Conservation (phyloP, 64 coral and sea anemone species). For the Stylophora pistillata region DNA sequence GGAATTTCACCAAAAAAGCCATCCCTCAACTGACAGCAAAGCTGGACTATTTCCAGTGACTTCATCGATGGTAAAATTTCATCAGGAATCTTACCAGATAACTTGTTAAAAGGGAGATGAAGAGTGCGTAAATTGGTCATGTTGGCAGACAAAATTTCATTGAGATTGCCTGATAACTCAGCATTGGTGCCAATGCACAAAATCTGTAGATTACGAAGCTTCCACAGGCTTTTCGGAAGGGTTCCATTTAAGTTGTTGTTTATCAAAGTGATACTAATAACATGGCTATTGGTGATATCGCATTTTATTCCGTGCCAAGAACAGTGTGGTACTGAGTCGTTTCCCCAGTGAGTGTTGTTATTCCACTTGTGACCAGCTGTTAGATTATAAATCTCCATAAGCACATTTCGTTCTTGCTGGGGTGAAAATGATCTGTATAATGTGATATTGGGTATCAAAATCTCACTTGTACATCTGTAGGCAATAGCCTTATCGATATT, state of each 20-base stretch:
- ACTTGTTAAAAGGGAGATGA: conserved; percentile 19
- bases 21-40: conserved; percentile 67
- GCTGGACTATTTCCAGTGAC: conserved; percentile 66
- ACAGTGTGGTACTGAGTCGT: conserved; percentile 50
- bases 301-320: conserved; percentile 75
- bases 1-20: conserved; percentile 64
- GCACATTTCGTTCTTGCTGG: conserved; percentile 37
- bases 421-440: conserved; percentile 65
- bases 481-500: neutral
- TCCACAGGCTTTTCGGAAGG: conserved; percentile 80
- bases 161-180: conserved; percentile 28
- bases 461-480: conserved; percentile 14
- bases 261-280: conserved; percentile 58
- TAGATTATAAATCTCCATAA: conserved; percentile 53
- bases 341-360: conserved; percentile 38
- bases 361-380: conserved; percentile 61
- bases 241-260: conserved; percentile 67
- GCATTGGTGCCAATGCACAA: conserved; percentile 42
- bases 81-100: conserved; percentile 45
- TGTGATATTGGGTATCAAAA: conserved; percentile 1
- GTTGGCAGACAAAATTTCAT: conserved; percentile 58
- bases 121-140: conserved; percentile 70
- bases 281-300: conserved; percentile 16
- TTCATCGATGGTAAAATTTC: conserved; percentile 35
- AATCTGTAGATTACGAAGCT: conserved; percentile 66